Base-by-base conservation (phyloP, 2,888 invertebrate species). In the Epsilonema sp. region DNA sequence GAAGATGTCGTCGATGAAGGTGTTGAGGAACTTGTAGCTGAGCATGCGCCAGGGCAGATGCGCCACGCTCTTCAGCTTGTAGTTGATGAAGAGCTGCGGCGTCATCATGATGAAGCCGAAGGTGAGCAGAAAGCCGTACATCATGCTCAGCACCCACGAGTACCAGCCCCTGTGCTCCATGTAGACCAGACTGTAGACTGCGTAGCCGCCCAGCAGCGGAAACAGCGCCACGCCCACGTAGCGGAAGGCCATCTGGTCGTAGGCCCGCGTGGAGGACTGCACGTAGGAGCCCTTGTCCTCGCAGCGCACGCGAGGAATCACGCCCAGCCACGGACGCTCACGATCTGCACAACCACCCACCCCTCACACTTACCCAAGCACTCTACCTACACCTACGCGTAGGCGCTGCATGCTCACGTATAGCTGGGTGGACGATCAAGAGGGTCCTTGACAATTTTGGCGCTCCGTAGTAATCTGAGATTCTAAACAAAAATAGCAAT, bases 51-150 rank as follows among this genome's bases (percentile, higher is more conserved):
- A 99, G 3, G 97, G 97, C 58, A 99, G 74, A 72, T 97, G 97
- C 11, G 97, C 97, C 1, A 97, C 94, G 20, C 92, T 94, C 66
- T 99, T 92, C 58, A 99, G 69, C 69, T 97, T 97, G 71, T 99
- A 97, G 72, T 99, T 99, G 58, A 97, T 99, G 65, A 97, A 97
- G 52, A 99, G 71, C 69, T 97, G 97, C 4, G 97, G 97, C n/a
- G 94, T 97, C 94, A 97, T 97, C 85, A 94, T 89, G 49, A 99
- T 99, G 67, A 97, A 97, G 51, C 97, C 75, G 67, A 99, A 99
- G 1, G 92, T 97, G 49, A 97, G 73, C 49, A 97, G 74, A 69
- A 90, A 99, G 46, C 97, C 94, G 69, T 97, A 97, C 51, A 94
- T 75, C 82, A 97, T 84, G 64, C 81, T 82, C 26, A 99, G 75